A percentile compares a stretch with the other conserved stretches of the same genome.
Conservation (phyloP, 2,888 invertebrate species). For the Pseudanteris insignis region DNA sequence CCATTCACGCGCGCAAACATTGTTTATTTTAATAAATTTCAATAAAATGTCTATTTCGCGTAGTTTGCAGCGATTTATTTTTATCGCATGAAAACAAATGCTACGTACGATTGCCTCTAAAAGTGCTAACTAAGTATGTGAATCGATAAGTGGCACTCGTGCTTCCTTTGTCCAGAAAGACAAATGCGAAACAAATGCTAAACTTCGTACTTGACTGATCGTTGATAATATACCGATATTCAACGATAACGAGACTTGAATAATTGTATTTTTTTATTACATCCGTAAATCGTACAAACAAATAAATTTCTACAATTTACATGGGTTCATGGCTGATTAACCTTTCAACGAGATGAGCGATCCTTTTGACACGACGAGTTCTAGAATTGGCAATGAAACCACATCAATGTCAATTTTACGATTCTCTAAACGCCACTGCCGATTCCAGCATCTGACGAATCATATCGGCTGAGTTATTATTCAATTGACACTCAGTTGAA, state of each 20-base stretch:
- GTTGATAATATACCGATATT: conserved; percentile 15
- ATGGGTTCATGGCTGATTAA: conserved; percentile 41
- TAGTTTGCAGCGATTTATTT: too few species aligned
- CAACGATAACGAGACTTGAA: conserved; percentile 17
- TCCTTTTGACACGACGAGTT: conserved; percentile 32
- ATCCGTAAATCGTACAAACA: conserved; percentile 34
- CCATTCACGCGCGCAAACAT: too few species aligned
- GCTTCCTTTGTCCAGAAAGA: conserved; percentile 7
- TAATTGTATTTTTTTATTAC: conserved; percentile 36
- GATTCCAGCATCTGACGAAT: too few species aligned
- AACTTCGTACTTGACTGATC: conserved; percentile 18
- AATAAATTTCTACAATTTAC: conserved; percentile 42
- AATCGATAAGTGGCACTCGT: not conserved
- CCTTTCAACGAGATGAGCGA: conserved; percentile 36
- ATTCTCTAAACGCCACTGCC: too few species aligned
- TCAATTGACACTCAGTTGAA: too few species aligned
- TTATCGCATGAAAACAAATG: too few species aligned
- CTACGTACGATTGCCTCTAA: too few species aligned
- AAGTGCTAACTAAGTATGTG: too few species aligned
- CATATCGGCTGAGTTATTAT: too few species aligned
- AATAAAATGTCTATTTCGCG: too few species aligned
- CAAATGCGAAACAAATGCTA: conserved; percentile 3
- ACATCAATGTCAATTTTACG: conserved; percentile 44
- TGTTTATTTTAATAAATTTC: too few species aligned
- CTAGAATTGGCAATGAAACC: conserved; percentile 39